Conservation (phyloP, 2,888 invertebrate species). For the Rhyacophila evoluta region DNA sequence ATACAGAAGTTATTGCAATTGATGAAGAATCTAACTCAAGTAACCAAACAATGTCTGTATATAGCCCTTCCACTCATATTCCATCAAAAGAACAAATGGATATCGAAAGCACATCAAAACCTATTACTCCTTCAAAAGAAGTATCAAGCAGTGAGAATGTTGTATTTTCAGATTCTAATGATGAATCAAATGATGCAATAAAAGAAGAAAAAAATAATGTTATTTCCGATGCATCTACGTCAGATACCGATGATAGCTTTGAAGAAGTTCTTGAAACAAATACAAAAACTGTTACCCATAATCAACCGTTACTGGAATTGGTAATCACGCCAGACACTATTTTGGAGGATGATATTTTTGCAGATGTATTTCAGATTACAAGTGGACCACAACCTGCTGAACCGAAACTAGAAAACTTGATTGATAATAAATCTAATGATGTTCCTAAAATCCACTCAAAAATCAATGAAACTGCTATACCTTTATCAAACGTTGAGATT, state of each 20-base stretch:
- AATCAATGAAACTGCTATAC: not conserved
- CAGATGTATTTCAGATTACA: constrained; percentile 73
- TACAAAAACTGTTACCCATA: not conserved
- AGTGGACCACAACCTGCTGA: not conserved
- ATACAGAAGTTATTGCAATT: not conserved
- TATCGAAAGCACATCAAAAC: not conserved
- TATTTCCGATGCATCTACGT: constrained; percentile 17
- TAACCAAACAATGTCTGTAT: not conserved
- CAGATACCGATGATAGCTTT: constrained; percentile 58
- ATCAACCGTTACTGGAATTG: constrained; percentile 64
- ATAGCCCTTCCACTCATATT: not conserved
- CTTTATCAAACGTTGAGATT: not conserved
- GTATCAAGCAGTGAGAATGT: constrained; percentile 51
- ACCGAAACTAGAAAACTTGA: not conserved
- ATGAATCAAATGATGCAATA: constrained; percentile 53
- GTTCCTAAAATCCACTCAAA: not conserved
- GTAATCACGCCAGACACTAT: constrained; percentile 62
- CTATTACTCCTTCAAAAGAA: not conserved
- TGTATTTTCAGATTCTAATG: constrained; percentile 53
- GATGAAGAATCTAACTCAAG: not conserved
- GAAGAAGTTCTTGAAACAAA: constrained; percentile 62
- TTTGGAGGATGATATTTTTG: constrained; percentile 76
- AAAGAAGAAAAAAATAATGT: not conserved
- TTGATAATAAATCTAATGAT: not conserved
- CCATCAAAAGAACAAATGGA: not conserved